phyloP scores from a whole-genome alignment of 1,140 invertebrate species.

The Pectinophora gossypiella region DNA sequence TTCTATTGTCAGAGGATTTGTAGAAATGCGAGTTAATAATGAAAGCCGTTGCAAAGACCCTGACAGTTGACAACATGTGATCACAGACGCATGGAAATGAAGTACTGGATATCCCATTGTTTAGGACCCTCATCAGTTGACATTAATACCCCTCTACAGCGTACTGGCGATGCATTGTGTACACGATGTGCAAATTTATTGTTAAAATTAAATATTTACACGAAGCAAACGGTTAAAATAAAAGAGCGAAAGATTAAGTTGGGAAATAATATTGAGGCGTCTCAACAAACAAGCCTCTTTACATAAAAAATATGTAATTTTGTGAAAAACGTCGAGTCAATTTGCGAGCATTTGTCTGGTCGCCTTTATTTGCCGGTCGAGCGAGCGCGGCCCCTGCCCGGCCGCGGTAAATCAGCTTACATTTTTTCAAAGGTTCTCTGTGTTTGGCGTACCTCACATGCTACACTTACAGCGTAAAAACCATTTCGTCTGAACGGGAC shows the following conservation, averaged over 20 bases:
- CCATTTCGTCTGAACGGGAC: slow-evolving; percentile 35
- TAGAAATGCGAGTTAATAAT: not conserved
- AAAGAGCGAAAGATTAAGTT: too few species aligned
- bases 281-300: slow-evolving; percentile 28
- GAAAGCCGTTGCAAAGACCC: not conserved
- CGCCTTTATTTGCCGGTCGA: slow-evolving; percentile 67
- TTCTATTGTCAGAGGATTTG: slow-evolving; percentile 8
- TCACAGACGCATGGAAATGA: too few species aligned
- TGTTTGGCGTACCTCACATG: slow-evolving; percentile 57
- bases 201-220: too few species aligned
- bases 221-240: too few species aligned
- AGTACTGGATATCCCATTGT: too few species aligned
- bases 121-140: too few species aligned
- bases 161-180: too few species aligned
- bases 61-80: too few species aligned
- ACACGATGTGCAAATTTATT: too few species aligned
- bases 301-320: slow-evolving; percentile 59
- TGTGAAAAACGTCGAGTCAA: slow-evolving; percentile 68
- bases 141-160: too few species aligned
- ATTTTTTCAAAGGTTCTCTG: slow-evolving; percentile 68
- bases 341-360: slow-evolving; percentile 70
- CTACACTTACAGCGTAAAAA: slow-evolving; percentile 47
- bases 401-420: slow-evolving; percentile 68
- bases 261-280: slow-evolving; percentile 10
- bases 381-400: slow-evolving; percentile 45